Evolutionary conservation across 2,888 invertebrate species (phyloP), one percentile per base, ranked within the genome.

Genomic region (Ophion slaviceki): DNA sequence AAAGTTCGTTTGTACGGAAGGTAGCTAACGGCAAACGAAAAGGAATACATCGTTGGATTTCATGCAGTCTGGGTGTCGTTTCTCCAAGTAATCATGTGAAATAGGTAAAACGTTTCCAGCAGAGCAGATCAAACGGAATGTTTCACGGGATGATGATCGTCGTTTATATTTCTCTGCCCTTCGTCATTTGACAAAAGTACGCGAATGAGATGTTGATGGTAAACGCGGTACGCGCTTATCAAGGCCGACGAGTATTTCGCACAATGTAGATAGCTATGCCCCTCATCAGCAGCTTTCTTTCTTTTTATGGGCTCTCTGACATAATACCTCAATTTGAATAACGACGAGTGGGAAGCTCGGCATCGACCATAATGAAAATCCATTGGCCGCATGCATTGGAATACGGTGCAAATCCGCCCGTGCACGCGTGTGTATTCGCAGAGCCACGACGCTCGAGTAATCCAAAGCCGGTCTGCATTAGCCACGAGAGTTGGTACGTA

Each of bases 401-500:
- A 75, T 11, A 59, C 6, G 14, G 70, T 53, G 74, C 10, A 67
- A 53, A 67, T 47, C 14, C 17, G 5, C 1, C 24, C 8, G 61
- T 61, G 17, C 10, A 20, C 2, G 61, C 10, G 20, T 24, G 10
- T 40, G 57, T 14, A 17, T 47, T 57, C 28, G 24, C 32, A 62
- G n/a, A 32, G 20, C 59, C 47, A 32, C n/a, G 80, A 47, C 53
- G 76, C 80, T 82, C n/a, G 79, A 70, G 78, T 80, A 83, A 82
- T 77, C 86, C 86, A 84, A 80, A 85, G 84, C 83, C 74, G 53
- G 47, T 53, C 47, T 14, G 80, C 75, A 81, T 75, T 81, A 81
- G 68, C 61, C 66, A 45, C 32, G 64, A 53, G 53, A n/a, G 53
- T 61, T 28, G 14, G 10, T 36, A 17, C 77, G 80, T 68, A 72